Evolutionary conservation across 2,888 invertebrate species (phyloP), one percentile per base, ranked within the genome.

Genomic region (Papilio gigon): DNA sequence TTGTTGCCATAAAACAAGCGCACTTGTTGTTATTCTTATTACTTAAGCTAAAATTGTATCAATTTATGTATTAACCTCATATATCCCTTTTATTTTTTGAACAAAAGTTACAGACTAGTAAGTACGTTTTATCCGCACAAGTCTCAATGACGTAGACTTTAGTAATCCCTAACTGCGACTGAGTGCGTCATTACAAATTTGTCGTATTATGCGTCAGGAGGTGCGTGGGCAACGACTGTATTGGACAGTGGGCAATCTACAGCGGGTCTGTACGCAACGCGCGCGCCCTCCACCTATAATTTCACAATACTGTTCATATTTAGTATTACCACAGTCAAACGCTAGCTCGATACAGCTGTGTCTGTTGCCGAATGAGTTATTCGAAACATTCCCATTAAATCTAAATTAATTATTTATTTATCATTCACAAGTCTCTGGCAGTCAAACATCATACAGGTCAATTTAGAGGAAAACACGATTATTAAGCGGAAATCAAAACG

Each of bases 401-500:
- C 9, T 35, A 11, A 35, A 35, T 35, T 35, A 35, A 35, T 35
- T 35, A 35, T 11, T 35, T 11, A 8, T 35, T 35, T 35, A 9
- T 35, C 4, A 6, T 35, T 6, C 33, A 8, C 11, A 11, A 35
- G 8, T 50, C 22, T 50, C 22, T 20, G 11, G 12, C 17, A 50
- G 22, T n/a, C 22, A 50, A 20, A 22, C 40, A 60, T 0, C 33
- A 42, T 47, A 58, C 27, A 68, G n/a, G 37, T 59, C 27, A 2
- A 1, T 47, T 47, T 59, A 12, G 44, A 47, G 40, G 50, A 59
- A 68, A 47, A 25, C 27, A 35, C 62, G 40, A 67, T 40, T 22
- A 40, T 20, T 47, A 67, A 12, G 66, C 66, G 76, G 80, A 77
- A 77, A 79, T 81, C 79, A 76, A 75, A 74, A 75, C 75, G 72